Base-by-base conservation (phyloP, 1,140 invertebrate species). In the Ceratosolen solmsi region DNA sequence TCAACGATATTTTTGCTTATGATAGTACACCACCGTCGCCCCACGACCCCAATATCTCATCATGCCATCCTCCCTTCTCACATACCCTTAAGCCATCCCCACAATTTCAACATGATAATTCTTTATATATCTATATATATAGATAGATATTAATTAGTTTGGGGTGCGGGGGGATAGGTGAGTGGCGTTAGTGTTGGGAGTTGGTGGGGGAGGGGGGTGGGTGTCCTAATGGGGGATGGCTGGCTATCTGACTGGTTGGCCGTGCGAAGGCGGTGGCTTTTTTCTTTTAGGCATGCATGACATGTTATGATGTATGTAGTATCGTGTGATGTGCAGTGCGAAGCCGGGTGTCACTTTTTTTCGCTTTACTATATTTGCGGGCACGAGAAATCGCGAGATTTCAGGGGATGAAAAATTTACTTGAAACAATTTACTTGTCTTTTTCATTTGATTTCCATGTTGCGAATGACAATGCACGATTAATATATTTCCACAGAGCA, bases 1-100 rank as follows among this genome's bases (percentile, higher is more conserved):
- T 86, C 83, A 86, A 46, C 58, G 75, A 74, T 83, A 79, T 79
- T 73, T 72, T 74, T 54, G 36, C 36, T 46, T 46, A 46, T 46
- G 41, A 46, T 46, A 46, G 13, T 5, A 46, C 5, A 13, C 41
- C 41, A 46, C 41, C 41, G 13, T 13, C 41, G 41, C 41, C 41
- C 41, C 41, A 46, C 41, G 41, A 46, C n/a, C n/a, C n/a, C n/a
- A n/a, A n/a, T n/a, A n/a, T n/a, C n/a, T n/a, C n/a, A n/a, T n/a
- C n/a, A n/a, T 46, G 13, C 5, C 41, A 46, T 46, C 41, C 5
- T 13, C 41, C 41, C 41, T 46, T 13, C 41, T 46, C 41, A 5
- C 41, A 13, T n/a, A n/a, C n/a, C n/a, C n/a, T n/a, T n/a, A n/a
- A n/a, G n/a, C n/a, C n/a, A n/a, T n/a, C n/a, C n/a, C n/a, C n/a